These are phyloP conservation scores for Chiridota heheva DNA, from an alignment of 35 echinoderm and acorn worm species.

Conservation along the genomic window DNA sequence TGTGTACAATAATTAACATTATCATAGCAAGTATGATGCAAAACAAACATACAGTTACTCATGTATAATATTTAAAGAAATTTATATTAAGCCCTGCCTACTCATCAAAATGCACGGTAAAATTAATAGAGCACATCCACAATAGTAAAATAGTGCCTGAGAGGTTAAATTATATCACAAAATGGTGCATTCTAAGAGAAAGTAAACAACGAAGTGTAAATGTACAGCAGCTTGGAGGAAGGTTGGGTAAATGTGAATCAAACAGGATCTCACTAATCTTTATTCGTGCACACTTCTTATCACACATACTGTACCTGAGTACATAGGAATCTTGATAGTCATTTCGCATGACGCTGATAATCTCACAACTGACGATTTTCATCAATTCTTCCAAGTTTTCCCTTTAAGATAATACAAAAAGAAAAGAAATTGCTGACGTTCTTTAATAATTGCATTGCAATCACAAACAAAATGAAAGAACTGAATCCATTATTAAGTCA, in stretches of 20 bases:
- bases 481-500: too few relatives aligned
- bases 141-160: neutral
- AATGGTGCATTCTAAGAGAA: neutral
- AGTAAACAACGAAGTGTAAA: neutral
- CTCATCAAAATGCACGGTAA: too few relatives aligned
- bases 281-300: neutral
- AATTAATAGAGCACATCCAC: too few relatives aligned
- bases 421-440: too few relatives aligned
- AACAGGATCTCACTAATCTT: neutral
- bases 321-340: constrained; percentile 67
- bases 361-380: constrained; percentile 76
- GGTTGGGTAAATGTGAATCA: neutral
- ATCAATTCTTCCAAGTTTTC: constrained; percentile 45
- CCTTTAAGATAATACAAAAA: constrained; percentile 33
- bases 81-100: too few relatives aligned
- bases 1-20: too few relatives aligned
- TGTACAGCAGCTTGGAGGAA: neutral
- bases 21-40: too few relatives aligned
- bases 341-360: constrained; percentile 56
- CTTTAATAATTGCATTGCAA: too few relatives aligned
- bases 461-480: too few relatives aligned
- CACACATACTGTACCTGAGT: constrained; percentile 51
- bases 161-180: neutral
- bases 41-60: too few relatives aligned
- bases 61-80: too few relatives aligned